These are phyloP conservation scores for Chlorodrepanis virens DNA, from an alignment of 2,113 vertebrate genomes.

Conservation along the genomic window DNA sequence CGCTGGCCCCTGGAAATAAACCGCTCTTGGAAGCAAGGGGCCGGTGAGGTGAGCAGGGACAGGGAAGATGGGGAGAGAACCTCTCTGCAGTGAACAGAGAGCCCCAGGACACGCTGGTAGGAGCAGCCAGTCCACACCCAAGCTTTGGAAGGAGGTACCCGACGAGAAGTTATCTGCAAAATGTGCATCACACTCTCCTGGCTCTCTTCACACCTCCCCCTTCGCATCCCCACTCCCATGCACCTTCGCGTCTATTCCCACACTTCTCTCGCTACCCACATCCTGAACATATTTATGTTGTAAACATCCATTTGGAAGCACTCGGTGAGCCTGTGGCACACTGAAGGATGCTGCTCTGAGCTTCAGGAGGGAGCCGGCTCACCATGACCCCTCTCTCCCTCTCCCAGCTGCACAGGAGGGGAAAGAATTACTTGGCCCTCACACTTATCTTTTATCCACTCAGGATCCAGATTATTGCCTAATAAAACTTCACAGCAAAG, in stretches of 20 bases:
- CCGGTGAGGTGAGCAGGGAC: rapidly evolving
- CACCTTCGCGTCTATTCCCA: conserved; percentile 66
- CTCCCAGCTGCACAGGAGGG: neutral
- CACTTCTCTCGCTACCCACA: conserved; percentile 66
- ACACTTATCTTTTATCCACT: conserved; percentile 50
- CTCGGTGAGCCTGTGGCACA: conserved; percentile 25
- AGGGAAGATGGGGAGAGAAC: neutral
- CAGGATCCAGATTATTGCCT: conserved; percentile 55
- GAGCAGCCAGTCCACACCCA: conserved; percentile 14
- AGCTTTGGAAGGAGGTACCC: conserved; percentile 45
- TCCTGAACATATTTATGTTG: conserved; percentile 69
- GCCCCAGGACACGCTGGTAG: neutral
- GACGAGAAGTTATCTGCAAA: conserved; percentile 52
- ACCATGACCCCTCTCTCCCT: neutral
- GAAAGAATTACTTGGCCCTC: conserved; percentile 25
- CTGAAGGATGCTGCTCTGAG: conserved; percentile 15
- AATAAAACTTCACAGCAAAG: conserved; percentile 62
- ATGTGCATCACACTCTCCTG: conserved; percentile 69
- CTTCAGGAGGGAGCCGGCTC: neutral
- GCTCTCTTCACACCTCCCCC: conserved; percentile 69
- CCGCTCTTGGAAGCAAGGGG: neutral
- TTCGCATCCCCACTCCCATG: conserved; percentile 65
- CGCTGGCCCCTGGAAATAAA: neutral
- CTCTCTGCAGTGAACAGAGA: neutral
- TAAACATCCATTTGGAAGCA: conserved; percentile 66